Conservation (phyloP, 2,113 vertebrate species). For the Sakesphorus luctuosus region DNA sequence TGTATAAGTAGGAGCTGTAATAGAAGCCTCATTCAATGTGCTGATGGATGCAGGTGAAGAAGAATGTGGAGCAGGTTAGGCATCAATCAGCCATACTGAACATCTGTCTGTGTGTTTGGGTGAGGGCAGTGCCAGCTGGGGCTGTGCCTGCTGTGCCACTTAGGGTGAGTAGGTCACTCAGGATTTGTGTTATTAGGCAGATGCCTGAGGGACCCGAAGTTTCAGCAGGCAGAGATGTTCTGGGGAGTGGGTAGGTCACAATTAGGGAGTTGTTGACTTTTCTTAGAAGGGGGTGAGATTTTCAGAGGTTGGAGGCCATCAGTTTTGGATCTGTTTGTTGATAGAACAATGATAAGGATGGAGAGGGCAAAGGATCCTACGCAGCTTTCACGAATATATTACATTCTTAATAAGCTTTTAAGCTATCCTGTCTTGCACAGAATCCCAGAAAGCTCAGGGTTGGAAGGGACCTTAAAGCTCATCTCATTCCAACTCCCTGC, state of each 20-base stretch:
- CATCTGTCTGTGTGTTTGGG: neutral
- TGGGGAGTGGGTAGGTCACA: neutral
- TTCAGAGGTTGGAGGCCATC: neutral
- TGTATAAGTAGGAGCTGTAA: neutral
- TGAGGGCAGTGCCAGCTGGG: neutral
- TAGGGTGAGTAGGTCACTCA: accelerated
- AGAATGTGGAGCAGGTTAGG: neutral
- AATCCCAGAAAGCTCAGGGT: neutral
- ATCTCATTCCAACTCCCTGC: neutral
- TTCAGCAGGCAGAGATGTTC: neutral
- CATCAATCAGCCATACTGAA: neutral
- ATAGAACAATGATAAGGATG: neutral
- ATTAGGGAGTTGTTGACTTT: neutral
- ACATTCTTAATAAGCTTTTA: neutral
- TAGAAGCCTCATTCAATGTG: neutral
- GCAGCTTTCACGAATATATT: neutral
- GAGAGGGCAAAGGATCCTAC: neutral
- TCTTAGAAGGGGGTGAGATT: neutral
- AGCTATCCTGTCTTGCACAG: neutral
- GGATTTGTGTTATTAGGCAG: neutral
- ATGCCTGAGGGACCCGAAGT: neutral
- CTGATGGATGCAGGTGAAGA: neutral
- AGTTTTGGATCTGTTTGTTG: neutral
- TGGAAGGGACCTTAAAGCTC: neutral
- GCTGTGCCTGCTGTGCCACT: neutral